Evolutionary conservation across 2,113 vertebrate species (phyloP).

Genomic region (Setophaga petechia): DNA sequence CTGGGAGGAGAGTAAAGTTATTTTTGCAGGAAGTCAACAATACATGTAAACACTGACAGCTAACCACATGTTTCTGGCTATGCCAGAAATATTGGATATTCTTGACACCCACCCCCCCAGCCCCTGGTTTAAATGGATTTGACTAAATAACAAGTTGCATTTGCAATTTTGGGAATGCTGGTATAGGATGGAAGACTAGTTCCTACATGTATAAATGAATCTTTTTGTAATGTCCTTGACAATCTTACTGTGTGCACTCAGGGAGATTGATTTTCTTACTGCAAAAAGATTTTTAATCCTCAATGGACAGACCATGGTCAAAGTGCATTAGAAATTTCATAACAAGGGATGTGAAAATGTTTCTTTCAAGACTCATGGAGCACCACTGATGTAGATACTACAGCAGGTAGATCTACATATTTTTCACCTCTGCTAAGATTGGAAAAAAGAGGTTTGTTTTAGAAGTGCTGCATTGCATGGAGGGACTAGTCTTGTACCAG

Average conservation of each 20-base stretch:
- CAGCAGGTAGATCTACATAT: not conserved
- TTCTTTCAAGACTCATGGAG: not conserved
- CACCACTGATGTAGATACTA: not conserved
- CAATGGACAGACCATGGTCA: not conserved
- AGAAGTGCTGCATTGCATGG: not conserved
- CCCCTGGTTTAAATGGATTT: not conserved
- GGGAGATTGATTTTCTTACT: not conserved
- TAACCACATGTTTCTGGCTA: not conserved
- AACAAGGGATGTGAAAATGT: not conserved
- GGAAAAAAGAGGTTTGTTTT: not conserved
- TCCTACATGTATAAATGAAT: not conserved
- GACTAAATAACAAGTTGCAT: not conserved
- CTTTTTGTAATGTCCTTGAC: not conserved
- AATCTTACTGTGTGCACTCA: not conserved
- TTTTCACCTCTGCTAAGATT: not conserved
- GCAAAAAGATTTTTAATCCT: not conserved
- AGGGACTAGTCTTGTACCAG: not conserved
- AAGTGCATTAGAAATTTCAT: not conserved
- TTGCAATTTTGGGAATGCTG: not conserved
- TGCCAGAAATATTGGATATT: not conserved
- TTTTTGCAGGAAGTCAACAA: not conserved
- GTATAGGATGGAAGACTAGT: not conserved
- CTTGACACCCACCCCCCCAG: rapidly evolving
- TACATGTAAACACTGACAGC: not conserved
- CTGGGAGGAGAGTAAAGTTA: not conserved